These are phyloP conservation scores for Willowsia nigromaculata DNA, from an alignment of 2,888 invertebrate genomes.

Conservation along the genomic window DNA sequence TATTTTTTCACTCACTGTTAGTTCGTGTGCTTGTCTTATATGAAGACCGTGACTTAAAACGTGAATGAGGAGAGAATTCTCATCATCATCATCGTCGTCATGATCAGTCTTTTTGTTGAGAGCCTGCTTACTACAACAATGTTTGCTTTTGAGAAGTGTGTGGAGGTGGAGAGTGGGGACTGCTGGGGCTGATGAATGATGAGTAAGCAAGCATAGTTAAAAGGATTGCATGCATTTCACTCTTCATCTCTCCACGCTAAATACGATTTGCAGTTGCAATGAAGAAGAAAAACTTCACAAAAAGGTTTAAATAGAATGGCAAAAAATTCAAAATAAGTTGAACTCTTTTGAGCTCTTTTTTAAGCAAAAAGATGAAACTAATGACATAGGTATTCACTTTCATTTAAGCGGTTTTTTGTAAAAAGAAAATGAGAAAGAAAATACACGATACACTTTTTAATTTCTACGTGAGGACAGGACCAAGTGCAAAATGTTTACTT, in stretches of 20 bases:
- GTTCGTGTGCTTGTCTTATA: neutral
- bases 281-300: conserved; percentile 6
- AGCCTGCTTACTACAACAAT: neutral
- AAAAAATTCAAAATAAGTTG: neutral
- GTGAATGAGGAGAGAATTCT: conserved; percentile 32
- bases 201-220: conserved; percentile 40
- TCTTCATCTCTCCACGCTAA: neutral
- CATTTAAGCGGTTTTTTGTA: neutral
- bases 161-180: conserved; percentile 55
- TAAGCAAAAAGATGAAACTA: neutral
- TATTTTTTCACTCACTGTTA: neutral
- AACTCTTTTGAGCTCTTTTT: neutral
- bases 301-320: neutral
- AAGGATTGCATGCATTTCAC: conserved; percentile 45
- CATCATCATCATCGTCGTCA: conserved; percentile 17
- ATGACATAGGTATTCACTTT: conserved; percentile 47
- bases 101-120: too few relatives aligned
- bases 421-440: neutral
- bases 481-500: neutral
- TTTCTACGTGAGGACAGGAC: neutral
- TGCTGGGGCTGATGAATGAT: conserved; percentile 39
- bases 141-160: conserved; percentile 56
- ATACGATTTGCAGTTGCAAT: conserved; percentile 25
- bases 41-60: conserved; percentile 49
- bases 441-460: neutral